Evolutionary conservation across 2,797 vertebrate genomes (phyloP), one percentile per base, ranked within the genome.

Genomic region (Sibirionetta formosa): DNA sequence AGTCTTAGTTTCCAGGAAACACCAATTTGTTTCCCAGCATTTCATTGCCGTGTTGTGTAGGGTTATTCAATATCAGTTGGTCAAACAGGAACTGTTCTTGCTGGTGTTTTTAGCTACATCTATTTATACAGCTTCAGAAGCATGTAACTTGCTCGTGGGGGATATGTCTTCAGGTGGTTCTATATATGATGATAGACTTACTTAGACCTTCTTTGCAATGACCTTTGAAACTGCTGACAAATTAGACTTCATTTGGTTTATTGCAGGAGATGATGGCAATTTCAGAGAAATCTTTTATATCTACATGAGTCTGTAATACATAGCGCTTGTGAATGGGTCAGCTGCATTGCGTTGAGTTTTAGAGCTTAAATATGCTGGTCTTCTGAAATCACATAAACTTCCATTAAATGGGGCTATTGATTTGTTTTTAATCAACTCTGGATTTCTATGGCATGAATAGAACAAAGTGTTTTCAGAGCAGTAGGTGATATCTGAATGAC

Each of bases 201-300:
- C 97, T 96, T 46, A 69, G 77, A 81, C 88, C 38, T 78, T 78
- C 60, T 86, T 98, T 95, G 96, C 94, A 85, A 40, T 97, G 98
- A 98, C 98, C 98, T 98, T 98, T 96, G 66, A 96, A 98, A 98
- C 95, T 96, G 98, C 98, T 98, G 98, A 98, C 95, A 86, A 97
- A 88, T 96, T 96, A 91, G 88, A 95, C 84, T 96, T 97, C 54
- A 66, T 83, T 93, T 91, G 95, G 94, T 96, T 88, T 85, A 86
- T 95, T 56, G 44, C 57, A 86, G 85, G 84, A 72, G 56, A 64
- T 66, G 26, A 40, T 73, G 60, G 82, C 79, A 97, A 94, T 94
- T 98, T 98, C 95, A 96, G 69, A 97, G 97, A 98, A 70, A 97
- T 88, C 53, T 96, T 91, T 97, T 98, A 94, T 98, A 96, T 94